Percentiles rank a stretch among this genome's conserved stretches.
phyloP scores from a whole-genome alignment of 2,797 vertebrate genomes.

The Odontamblyopus lacepedii region DNA sequence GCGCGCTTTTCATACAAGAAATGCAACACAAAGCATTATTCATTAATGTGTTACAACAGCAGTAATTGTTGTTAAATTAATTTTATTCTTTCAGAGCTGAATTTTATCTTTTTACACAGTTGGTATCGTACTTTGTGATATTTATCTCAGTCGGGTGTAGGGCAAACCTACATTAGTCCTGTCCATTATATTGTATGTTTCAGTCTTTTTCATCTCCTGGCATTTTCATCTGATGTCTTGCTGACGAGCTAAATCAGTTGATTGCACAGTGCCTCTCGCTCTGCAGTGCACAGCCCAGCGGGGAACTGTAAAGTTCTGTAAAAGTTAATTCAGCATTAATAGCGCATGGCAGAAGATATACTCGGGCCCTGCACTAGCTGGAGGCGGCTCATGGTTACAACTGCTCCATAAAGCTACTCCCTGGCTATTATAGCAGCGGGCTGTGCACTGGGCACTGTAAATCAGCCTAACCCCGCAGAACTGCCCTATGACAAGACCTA shows the following conservation, averaged over 20 bases:
- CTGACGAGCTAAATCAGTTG: conserved; percentile 16
- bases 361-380: conserved; percentile 27
- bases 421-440: conserved; percentile 46
- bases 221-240: conserved; percentile 1
- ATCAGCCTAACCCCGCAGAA: conserved; percentile 51
- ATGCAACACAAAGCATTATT: not conserved
- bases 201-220: not conserved
- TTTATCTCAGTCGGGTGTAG: not conserved
- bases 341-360: conserved; percentile 30
- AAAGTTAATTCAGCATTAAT: conserved; percentile 34
- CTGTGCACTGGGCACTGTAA: conserved; percentile 44
- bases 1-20: too few relatives aligned
- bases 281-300: conserved; percentile 5
- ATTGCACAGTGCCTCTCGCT: conserved; percentile 18
- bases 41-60: too few relatives aligned
- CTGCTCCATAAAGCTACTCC: conserved; percentile 42
- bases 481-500: conserved; percentile 47
- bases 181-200: not conserved
- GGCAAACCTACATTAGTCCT: not conserved
- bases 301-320: conserved; percentile 15
- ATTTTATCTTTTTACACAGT: not conserved
- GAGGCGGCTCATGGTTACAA: conserved; percentile 34
- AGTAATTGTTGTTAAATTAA: too few relatives aligned
- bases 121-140: not conserved
- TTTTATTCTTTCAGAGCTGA: too few relatives aligned